Conservation (phyloP, 2,797 vertebrate genomes). For the Numenius phaeopus region DNA sequence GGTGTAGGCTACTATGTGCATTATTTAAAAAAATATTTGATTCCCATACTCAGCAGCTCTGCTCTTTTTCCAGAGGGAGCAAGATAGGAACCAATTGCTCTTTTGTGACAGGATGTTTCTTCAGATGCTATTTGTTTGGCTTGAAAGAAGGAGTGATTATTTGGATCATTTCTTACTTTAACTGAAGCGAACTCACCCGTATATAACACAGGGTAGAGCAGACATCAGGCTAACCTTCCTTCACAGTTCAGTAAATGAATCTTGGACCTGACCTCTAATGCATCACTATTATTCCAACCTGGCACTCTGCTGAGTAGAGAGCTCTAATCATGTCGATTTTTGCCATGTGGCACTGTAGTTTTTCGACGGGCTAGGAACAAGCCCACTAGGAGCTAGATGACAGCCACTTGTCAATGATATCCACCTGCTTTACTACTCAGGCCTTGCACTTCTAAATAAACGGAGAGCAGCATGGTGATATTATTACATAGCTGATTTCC, state of each 20-base stretch:
- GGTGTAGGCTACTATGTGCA: accelerated
- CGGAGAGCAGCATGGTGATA: neutral
- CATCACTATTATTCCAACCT: neutral
- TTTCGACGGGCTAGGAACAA: neutral
- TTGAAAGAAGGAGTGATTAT: neutral
- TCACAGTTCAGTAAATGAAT: neutral
- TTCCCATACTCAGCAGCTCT: neutral
- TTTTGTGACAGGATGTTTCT: neutral
- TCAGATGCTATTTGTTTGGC: neutral
- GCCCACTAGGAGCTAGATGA: neutral
- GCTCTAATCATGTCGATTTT: neutral
- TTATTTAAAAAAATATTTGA: neutral
- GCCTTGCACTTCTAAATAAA: neutral
- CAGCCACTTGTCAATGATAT: neutral
- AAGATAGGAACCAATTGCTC: neutral
- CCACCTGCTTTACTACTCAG: neutral
- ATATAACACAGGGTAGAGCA: neutral
- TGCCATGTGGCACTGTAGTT: neutral
- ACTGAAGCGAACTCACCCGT: neutral
- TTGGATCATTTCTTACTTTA: neutral
- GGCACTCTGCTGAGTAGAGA: neutral
- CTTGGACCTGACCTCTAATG: neutral
- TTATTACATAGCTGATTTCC: neutral
- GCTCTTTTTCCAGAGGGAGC: neutral
- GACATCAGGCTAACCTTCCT: neutral